phyloP scores from a whole-genome alignment of 2,888 invertebrate genomes.

The Xanthostigma xanthostigma region DNA sequence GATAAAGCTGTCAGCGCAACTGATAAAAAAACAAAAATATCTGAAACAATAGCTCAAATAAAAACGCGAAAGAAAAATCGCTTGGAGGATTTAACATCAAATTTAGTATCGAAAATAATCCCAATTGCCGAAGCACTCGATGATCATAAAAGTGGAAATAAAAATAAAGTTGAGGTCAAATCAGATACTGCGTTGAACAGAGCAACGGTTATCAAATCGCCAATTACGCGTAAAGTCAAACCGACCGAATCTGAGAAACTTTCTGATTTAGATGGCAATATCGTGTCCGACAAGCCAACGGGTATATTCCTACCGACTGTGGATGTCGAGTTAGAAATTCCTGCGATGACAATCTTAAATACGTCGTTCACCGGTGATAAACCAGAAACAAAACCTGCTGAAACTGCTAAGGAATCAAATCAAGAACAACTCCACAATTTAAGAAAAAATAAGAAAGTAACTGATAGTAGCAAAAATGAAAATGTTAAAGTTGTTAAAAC shows the following conservation, averaged over 20 bases:
- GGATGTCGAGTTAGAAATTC: constrained; percentile 51
- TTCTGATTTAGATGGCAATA: constrained; percentile 20
- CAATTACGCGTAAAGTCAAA: constrained; percentile 35
- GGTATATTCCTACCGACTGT: constrained; percentile 56
- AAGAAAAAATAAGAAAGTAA: constrained; percentile 30
- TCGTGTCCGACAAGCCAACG: constrained; percentile 33
- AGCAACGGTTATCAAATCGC: constrained; percentile 41
- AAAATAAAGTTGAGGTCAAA: constrained; percentile 29
- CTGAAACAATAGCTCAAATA: constrained; percentile 28
- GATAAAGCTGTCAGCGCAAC: constrained; percentile 7
- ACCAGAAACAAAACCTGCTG: constrained; percentile 28
- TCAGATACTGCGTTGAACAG: constrained; percentile 18
- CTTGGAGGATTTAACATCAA: constrained; percentile 42
- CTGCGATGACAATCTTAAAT: constrained; percentile 38
- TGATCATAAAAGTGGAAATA: constrained; percentile 37
- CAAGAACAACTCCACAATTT: constrained; percentile 35
- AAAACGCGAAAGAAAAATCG: constrained; percentile 48
- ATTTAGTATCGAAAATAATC: constrained; percentile 44
- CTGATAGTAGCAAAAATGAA: constrained; percentile 19
- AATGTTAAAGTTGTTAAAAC: constrained; percentile 20
- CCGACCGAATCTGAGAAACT: constrained; percentile 31
- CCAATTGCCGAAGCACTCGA: constrained; percentile 37
- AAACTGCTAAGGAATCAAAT: constrained; percentile 22
- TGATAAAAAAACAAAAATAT: constrained; percentile 24
- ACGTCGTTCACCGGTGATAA: constrained; percentile 23